phyloP scores from a whole-genome alignment of 1,140 invertebrate genomes.

The Pogonus chalceus region DNA sequence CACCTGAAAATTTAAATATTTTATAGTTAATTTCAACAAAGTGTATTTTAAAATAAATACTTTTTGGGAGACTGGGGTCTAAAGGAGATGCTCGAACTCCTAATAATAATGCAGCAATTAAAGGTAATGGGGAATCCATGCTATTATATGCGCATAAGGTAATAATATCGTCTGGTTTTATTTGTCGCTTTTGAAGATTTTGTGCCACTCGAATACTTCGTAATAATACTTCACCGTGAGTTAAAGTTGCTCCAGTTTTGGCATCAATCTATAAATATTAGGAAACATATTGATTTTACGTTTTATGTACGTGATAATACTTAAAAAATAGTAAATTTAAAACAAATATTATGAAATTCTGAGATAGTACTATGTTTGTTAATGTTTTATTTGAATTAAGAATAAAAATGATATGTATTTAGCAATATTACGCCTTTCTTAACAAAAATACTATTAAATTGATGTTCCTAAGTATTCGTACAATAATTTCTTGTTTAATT shows the following conservation, averaged over 20 bases:
- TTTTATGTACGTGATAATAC: too few species aligned
- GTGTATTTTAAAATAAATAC: conserved; percentile 2
- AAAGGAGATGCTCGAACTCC: conserved; percentile 21
- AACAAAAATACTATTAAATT: too few species aligned
- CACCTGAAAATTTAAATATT: not conserved
- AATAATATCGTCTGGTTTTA: conserved; percentile 35
- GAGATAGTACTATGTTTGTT: too few species aligned
- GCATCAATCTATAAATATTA: conserved; percentile 39
- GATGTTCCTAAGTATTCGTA: too few species aligned
- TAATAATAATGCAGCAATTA: conserved; percentile 35
- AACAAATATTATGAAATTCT: too few species aligned
- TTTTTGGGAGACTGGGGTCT: conserved; percentile 6
- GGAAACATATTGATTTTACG: too few species aligned
- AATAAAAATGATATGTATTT: too few species aligned
- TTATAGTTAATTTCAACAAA: conserved; percentile 1
- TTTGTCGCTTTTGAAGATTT: conserved; percentile 31
- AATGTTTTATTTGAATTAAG: too few species aligned
- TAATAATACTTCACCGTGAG: conserved; percentile 28
- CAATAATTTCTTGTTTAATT: too few species aligned
- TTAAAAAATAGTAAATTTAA: too few species aligned
- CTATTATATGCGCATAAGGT: conserved; percentile 37
- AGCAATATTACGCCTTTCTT: too few species aligned
- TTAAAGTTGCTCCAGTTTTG: conserved; percentile 34
- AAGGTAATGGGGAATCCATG: conserved; percentile 36
- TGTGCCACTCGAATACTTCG: conserved; percentile 34